Evolutionary conservation across 2,888 invertebrate genomes (phyloP).

Genomic region (Drosophila pullipes): DNA sequence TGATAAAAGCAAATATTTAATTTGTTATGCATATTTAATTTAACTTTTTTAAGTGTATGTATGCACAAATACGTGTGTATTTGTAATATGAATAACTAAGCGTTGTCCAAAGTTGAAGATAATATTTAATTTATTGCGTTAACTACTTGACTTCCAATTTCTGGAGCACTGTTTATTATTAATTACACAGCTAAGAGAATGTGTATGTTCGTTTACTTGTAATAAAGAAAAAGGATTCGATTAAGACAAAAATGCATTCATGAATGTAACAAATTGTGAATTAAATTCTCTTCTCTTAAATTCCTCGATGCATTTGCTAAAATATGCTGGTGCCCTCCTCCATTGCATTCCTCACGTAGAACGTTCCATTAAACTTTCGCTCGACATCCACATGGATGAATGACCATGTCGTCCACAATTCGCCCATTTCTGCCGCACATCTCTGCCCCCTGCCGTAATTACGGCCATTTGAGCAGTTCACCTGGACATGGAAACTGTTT

Average conservation of each 20-base stretch:
- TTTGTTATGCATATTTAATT: not conserved
- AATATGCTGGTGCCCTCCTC: constrained; percentile 5
- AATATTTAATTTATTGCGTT: not conserved
- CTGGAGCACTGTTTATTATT: not conserved
- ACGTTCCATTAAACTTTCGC: constrained; percentile 3
- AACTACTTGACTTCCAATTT: not conserved
- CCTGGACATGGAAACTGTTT: constrained; percentile 48
- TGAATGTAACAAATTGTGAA: constrained; percentile 9
- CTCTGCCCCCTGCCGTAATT: constrained; percentile 42
- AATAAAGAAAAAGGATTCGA: constrained; percentile 1
- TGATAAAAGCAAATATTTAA: not conserved
- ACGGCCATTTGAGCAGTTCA: constrained; percentile 57
- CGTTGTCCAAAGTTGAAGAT: not conserved
- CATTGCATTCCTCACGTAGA: constrained; percentile 20
- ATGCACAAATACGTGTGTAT: not conserved
- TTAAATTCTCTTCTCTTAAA: constrained; percentile 31
- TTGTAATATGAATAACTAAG: not conserved
- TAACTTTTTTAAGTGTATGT: not conserved
- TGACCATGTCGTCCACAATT: not conserved
- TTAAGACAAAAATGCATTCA: not conserved
- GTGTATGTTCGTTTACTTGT: not conserved
- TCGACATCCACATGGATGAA: constrained; percentile 5
- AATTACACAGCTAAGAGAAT: not conserved
- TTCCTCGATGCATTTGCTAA: constrained; percentile 25
- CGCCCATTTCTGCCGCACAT: constrained; percentile 7